phyloP scores from a whole-genome alignment of 2,888 invertebrate genomes.

The Margaritifera margaritifera region DNA sequence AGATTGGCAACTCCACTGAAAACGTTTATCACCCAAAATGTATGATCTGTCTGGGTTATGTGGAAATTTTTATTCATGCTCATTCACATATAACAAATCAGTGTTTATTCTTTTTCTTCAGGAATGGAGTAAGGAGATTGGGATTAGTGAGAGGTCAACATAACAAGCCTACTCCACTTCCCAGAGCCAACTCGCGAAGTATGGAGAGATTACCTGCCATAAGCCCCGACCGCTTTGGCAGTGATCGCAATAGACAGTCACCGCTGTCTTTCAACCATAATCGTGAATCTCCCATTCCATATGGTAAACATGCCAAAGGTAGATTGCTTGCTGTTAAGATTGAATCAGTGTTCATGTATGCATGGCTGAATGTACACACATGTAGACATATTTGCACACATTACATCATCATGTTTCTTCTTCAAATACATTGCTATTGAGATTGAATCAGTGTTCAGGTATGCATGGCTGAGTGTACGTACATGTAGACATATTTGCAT shows the following conservation, averaged over 20 bases:
- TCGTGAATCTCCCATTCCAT: conserved; percentile 33
- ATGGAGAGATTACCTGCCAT: conserved; percentile 46
- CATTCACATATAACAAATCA: not conserved
- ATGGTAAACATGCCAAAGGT: conserved; percentile 23
- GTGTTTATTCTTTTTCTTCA: conserved; percentile 6
- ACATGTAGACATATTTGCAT: too few relatives aligned
- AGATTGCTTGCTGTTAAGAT: conserved; percentile 7
- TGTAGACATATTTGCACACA: too few relatives aligned
- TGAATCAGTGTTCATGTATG: too few relatives aligned
- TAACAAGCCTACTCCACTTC: conserved; percentile 39
- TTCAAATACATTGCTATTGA: too few relatives aligned
- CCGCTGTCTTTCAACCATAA: conserved; percentile 27
- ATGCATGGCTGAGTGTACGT: too few relatives aligned
- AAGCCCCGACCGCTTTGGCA: conserved; percentile 44
- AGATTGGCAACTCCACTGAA: too few relatives aligned
- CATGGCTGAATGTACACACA: too few relatives aligned
- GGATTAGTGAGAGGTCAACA: conserved; percentile 38
- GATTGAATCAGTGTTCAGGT: too few relatives aligned
- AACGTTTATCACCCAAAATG: too few relatives aligned
- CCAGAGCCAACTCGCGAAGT: conserved; percentile 37
- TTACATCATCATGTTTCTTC: too few relatives aligned
- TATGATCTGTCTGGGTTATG: not conserved
- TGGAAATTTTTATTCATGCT: not conserved
- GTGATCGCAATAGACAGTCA: conserved; percentile 26
- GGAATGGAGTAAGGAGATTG: conserved; percentile 37